Evolutionary conservation across 2,888 invertebrate species (phyloP).

Genomic region (Yponomeuta cagnagella): DNA sequence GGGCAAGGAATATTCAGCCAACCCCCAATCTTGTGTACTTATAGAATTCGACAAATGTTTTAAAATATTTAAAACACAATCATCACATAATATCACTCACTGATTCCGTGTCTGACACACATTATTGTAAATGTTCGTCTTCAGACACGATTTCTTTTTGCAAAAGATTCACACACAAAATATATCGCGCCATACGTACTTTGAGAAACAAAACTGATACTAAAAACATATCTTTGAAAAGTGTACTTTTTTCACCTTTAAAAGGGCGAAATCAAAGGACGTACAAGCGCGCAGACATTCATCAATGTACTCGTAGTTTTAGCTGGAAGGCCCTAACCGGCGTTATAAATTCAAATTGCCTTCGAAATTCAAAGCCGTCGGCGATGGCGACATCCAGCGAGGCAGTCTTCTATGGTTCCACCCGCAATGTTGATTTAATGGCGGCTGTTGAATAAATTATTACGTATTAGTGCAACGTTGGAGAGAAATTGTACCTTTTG

Average conservation of each 20-base stretch:
- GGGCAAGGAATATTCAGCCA: slow-evolving; percentile 12
- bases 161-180: slow-evolving; percentile 35
- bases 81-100: slow-evolving; percentile 73
- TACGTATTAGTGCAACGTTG: slow-evolving; percentile 1
- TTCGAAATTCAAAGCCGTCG: background rate
- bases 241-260: background rate
- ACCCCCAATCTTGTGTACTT: slow-evolving; percentile 52
- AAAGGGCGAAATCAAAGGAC: background rate
- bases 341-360: slow-evolving; percentile 15
- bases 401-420: slow-evolving; percentile 49
- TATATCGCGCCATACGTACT: background rate
- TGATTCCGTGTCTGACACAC: slow-evolving; percentile 52
- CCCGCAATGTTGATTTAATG: slow-evolving; percentile 54
- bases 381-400: slow-evolving; percentile 18
- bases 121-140: slow-evolving; percentile 38
- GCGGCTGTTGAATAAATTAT: slow-evolving; percentile 58
- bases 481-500: background rate
- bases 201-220: background rate
- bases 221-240: slow-evolving; percentile 2
- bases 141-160: slow-evolving; percentile 49
- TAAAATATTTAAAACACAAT: slow-evolving; percentile 40
- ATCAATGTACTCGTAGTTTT: slow-evolving; percentile 13
- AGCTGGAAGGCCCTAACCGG: slow-evolving; percentile 14
- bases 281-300: slow-evolving; percentile 8
- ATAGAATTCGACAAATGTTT: background rate